A percentile compares a stretch with the other conserved stretches of the same genome.
phyloP scores from a whole-genome alignment of 2,797 vertebrate genomes.

The Notamacropus eugenii region DNA sequence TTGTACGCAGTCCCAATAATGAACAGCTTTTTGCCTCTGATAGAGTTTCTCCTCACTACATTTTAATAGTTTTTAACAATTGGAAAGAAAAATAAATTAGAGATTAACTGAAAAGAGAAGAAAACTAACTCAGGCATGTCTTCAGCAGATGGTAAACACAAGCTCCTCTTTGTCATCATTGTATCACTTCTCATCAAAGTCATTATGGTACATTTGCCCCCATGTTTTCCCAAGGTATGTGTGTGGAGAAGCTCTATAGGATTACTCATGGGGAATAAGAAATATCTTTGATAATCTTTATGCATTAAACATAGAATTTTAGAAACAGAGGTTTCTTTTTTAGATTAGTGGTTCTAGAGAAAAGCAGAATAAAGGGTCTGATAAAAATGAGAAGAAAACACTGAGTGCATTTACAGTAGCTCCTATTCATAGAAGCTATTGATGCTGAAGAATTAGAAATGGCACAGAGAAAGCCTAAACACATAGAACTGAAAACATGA shows the following conservation, averaged over 20 bases:
- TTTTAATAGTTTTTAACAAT: constrained; percentile 68
- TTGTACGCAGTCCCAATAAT: constrained; percentile 51
- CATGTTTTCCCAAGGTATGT: constrained; percentile 61
- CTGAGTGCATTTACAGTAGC: neutral
- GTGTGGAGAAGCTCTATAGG: constrained; percentile 42
- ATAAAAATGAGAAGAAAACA: constrained; percentile 1
- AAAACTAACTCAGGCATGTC: constrained; percentile 70
- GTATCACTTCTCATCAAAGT: constrained; percentile 77
- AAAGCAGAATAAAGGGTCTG: constrained; percentile 21
- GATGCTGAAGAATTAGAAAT: neutral
- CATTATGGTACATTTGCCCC: constrained; percentile 72
- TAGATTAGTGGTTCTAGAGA: constrained; percentile 30
- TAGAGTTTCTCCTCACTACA: constrained; percentile 47
- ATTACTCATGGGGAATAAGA: constrained; percentile 59
- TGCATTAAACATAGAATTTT: constrained; percentile 57
- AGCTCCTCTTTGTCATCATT: constrained; percentile 73
- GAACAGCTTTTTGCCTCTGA: constrained; percentile 47
- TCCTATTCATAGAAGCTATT: neutral
- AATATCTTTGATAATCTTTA: constrained; percentile 66
- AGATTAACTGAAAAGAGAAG: constrained; percentile 70
- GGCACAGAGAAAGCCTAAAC: neutral
- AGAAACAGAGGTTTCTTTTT: constrained; percentile 56
- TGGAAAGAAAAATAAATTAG: constrained; percentile 66
- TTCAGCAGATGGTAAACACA: constrained; percentile 71
- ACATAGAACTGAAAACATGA: neutral